Evolutionary conservation across 2,797 vertebrate genomes (phyloP).

Genomic region (Mycteria americana): DNA sequence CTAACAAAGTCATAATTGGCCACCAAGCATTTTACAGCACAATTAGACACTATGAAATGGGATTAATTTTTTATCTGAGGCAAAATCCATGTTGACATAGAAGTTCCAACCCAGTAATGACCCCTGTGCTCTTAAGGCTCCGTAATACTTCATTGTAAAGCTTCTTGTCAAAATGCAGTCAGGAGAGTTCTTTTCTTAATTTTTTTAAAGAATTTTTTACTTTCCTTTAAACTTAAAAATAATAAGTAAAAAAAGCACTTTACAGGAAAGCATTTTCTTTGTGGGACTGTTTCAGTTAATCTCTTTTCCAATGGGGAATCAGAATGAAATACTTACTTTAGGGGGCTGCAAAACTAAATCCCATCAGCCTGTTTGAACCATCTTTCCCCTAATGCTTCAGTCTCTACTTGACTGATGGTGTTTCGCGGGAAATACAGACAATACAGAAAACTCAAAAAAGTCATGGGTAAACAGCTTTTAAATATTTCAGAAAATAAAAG

Average conservation of each 20-base stretch:
- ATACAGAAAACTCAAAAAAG: neutral
- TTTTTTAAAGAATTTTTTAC: neutral
- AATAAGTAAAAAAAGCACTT: rapidly evolving
- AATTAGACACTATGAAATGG: neutral
- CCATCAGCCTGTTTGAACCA: neutral
- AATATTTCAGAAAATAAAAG: neutral
- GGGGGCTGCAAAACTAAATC: neutral
- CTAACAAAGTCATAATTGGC: neutral
- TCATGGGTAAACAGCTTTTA: neutral
- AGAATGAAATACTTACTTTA: neutral
- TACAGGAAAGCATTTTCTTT: neutral
- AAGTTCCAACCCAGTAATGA: neutral
- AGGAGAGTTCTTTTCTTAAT: rapidly evolving
- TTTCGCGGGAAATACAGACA: neutral
- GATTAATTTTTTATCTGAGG: neutral
- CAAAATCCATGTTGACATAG: neutral
- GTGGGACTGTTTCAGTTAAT: neutral
- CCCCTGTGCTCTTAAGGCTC: neutral
- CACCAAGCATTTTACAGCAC: neutral
- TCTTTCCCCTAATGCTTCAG: neutral
- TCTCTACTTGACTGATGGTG: neutral
- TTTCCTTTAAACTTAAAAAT: neutral
- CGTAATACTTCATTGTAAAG: neutral
- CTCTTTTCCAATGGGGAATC: neutral
- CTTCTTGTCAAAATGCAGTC: neutral